These are phyloP conservation scores for Drosophila quadrilineata DNA, from an alignment of 1,140 invertebrate species.

Conservation along the genomic window DNA sequence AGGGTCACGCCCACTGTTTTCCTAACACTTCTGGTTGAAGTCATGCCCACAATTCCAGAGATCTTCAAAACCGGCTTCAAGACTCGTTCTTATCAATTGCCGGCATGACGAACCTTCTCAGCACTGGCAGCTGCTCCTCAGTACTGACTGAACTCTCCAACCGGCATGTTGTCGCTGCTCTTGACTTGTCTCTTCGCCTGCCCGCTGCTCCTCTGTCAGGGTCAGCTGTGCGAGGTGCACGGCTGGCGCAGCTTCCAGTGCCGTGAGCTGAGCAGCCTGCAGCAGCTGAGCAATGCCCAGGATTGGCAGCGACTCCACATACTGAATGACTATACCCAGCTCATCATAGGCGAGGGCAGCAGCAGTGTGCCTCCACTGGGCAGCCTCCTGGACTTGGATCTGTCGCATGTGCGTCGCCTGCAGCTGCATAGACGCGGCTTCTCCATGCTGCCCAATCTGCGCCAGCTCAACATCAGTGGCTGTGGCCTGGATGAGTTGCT, in stretches of 20 bases:
- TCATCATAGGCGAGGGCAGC: conserved; percentile 26
- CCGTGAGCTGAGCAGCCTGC: conserved; percentile 42
- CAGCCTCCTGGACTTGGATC: conserved; percentile 32
- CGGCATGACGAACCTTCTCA: not conserved
- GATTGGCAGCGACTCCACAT: conserved; percentile 39
- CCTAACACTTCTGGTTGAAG: not conserved
- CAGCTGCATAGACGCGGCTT: conserved; percentile 45
- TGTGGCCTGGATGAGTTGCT: conserved; percentile 35
- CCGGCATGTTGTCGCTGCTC: conserved; percentile 53
- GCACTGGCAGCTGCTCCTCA: too few species aligned
- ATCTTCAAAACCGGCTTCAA: conserved; percentile 1
- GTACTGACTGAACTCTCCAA: conserved; percentile 37
- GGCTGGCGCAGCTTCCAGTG: conserved; percentile 53
- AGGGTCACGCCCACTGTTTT: not conserved
- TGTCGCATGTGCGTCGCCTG: conserved; percentile 40
- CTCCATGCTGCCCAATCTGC: conserved; percentile 40
- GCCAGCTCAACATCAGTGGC: conserved; percentile 56
- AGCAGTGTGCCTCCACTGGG: conserved; percentile 11
- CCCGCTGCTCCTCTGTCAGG: not conserved
- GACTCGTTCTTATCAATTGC: conserved; percentile 25
- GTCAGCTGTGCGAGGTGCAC: conserved; percentile 36
- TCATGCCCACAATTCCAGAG: not conserved
- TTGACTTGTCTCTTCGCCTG: conserved; percentile 26
- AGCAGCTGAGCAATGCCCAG: conserved; percentile 32
- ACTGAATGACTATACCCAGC: conserved; percentile 37